Conservation (phyloP, 1,140 invertebrate species). For the Drosophila parvula region DNA sequence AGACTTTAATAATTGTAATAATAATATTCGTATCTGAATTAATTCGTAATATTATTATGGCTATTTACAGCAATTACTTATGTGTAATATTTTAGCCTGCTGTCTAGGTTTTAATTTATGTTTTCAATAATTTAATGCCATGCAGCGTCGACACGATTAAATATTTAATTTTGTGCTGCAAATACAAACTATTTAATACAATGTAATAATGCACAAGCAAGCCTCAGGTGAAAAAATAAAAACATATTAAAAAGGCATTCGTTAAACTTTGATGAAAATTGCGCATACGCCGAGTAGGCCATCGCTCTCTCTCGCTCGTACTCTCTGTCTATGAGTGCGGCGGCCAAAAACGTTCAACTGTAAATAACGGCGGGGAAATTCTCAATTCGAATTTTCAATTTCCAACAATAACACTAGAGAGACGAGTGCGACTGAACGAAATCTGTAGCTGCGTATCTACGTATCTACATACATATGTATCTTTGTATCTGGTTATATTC, state of each 20-base stretch:
- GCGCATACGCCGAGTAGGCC: slow-evolving; percentile 61
- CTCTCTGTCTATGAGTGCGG: not conserved
- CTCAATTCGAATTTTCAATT: slow-evolving; percentile 55
- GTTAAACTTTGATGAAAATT: slow-evolving; percentile 44
- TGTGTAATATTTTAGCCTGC: not conserved
- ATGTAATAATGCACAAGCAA: slow-evolving; percentile 6
- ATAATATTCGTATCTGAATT: not conserved
- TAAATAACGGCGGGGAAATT: slow-evolving; percentile 53
- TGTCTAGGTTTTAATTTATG: not conserved
- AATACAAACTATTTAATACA: not conserved
- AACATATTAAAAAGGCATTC: slow-evolving; percentile 6
- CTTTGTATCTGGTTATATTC: slow-evolving; percentile 41
- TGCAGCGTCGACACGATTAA: not conserved
- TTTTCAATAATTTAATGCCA: not conserved
- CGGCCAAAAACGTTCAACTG: slow-evolving; percentile 44
- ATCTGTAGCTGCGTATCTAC: slow-evolving; percentile 23
- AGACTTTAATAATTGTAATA: no score
- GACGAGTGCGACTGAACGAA: slow-evolving; percentile 14
- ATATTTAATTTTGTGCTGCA: not conserved
- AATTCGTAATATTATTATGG: not conserved
- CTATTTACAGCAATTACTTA: not conserved
- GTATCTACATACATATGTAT: slow-evolving; percentile 24
- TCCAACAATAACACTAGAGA: slow-evolving; percentile 43
- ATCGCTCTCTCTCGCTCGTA: not conserved
- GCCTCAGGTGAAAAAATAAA: not conserved